Base-by-base conservation (phyloP, 35 echinoderm and acorn worm species). In the Anneissia japonica region DNA sequence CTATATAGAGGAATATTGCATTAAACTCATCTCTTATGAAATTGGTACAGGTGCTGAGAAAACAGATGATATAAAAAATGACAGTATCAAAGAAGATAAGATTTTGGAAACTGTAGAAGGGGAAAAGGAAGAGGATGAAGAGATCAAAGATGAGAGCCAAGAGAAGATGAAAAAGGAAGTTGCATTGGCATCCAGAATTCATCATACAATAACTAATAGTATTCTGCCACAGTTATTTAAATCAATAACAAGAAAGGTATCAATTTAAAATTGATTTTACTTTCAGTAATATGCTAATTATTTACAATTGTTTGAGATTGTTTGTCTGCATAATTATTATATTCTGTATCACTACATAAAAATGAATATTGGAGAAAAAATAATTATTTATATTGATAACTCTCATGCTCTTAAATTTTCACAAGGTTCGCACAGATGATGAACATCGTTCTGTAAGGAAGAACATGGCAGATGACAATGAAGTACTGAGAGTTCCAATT, bases 221-320 rank as follows among this genome's bases (percentile, higher is more conserved):
- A 90, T 99, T 39, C 79, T 99, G 31, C 96, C 96, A 9, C 86
- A 99, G 72, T 76, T 99, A 16, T 82, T 91, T 39, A 84, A 91
- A 33, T 88, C 87, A 9, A 82, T 99, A 4, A 91, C 91, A 34
- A 87, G 92, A 74, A 99, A 91, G 89, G 96, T 99, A 86, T 31
- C 33, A n/a, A 56, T 56, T 56, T 13, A 56, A 26, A 56, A 13
- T 26, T 13, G 26, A 56, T 56, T 56, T 56, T 26, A 13, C 46
- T 13, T 13, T 26, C 46, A 56, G 11, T 11, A 56, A 56, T 56
- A 26, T 56, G 11, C 11, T 56, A 56, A 56, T 26, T 56, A 26
- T 56, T 56, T 56, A 13, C 46, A 13, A 26, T 13, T 56, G 11
- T n/a, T n/a, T n/a, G n/a, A n/a, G n/a, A n/a, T n/a, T n/a, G n/a